Evolutionary conservation across 2,113 vertebrate genomes (phyloP).

Genomic region (Atlantisia rogersi): DNA sequence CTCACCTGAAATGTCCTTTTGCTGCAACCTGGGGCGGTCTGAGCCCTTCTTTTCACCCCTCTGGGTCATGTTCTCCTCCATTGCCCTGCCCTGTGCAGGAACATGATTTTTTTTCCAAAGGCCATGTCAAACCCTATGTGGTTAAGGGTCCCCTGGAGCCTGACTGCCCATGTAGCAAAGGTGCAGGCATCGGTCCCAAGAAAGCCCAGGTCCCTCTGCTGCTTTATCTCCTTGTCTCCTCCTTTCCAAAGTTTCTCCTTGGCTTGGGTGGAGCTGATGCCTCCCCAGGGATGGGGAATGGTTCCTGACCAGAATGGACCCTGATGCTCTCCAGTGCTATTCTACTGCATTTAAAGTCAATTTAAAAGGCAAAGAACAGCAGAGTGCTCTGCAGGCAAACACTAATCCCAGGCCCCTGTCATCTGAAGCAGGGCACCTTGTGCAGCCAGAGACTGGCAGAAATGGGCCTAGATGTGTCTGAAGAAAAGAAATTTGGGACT

Average conservation of each 20-base stretch:
- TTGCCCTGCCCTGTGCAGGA: not conserved
- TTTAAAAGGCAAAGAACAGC: not conserved
- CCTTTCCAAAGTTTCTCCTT: not conserved
- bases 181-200: rapidly evolving
- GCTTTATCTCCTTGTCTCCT: not conserved
- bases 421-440: not conserved
- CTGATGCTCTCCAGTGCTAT: rapidly evolving
- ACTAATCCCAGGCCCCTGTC: not conserved
- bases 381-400: not conserved
- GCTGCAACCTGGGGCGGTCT: not conserved
- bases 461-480: not conserved
- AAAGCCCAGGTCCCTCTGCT: not conserved
- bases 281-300: rapidly evolving
- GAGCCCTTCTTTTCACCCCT: not conserved
- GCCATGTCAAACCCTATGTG: rapidly evolving
- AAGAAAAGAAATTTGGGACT: not conserved
- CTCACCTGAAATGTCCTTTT: not conserved
- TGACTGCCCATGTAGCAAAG: not conserved
- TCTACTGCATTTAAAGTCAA: not conserved
- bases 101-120: not conserved
- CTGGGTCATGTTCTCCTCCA: not conserved
- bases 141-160: not conserved
- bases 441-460: not conserved
- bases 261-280: not conserved
- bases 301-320: not conserved